Conservation (phyloP, 2,888 invertebrate genomes). For the Odontocerum albicorne region DNA sequence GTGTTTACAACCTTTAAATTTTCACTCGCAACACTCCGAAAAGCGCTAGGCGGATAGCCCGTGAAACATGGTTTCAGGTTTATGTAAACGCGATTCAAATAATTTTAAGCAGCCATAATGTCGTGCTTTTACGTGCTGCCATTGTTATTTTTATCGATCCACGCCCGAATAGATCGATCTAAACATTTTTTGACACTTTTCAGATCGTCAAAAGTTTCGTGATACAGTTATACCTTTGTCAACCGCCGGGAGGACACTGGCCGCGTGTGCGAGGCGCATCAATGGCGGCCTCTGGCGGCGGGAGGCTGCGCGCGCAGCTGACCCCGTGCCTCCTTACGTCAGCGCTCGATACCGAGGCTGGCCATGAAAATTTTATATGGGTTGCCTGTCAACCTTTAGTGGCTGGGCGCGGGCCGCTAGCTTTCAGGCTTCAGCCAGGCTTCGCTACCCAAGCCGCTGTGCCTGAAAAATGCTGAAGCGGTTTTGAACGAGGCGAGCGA, state of each 20-base stretch:
- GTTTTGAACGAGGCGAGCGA: no score
- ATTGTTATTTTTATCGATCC: conserved; percentile 22
- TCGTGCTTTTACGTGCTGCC: conserved; percentile 20
- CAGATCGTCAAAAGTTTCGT: conserved; percentile 2
- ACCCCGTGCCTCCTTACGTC: conserved; percentile 35
- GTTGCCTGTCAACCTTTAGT: conserved; percentile 29
- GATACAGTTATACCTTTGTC: not conserved
- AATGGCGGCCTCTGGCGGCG: conserved; percentile 28
- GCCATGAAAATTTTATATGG: conserved; percentile 37
- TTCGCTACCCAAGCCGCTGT: not conserved
- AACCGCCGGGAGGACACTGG: conserved; percentile 23
- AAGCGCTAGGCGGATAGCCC: conserved; percentile 13
- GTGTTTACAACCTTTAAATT: conserved; percentile 25
- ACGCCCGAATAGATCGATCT: conserved; percentile 21
- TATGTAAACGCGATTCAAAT: conserved; percentile 12
- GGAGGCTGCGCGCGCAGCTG: conserved; percentile 32
- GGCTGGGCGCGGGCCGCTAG: not conserved
- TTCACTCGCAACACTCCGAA: conserved; percentile 23
- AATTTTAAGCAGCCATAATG: conserved; percentile 17
- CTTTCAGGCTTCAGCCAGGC: no score
- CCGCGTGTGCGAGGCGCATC: conserved; percentile 23
- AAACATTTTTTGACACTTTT: conserved; percentile 22
- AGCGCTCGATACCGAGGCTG: conserved; percentile 36
- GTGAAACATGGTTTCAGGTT: not conserved
- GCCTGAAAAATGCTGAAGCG: no score